Evolutionary conservation across 2,888 invertebrate species (phyloP).

Genomic region (Pristionchus maxplancki): DNA sequence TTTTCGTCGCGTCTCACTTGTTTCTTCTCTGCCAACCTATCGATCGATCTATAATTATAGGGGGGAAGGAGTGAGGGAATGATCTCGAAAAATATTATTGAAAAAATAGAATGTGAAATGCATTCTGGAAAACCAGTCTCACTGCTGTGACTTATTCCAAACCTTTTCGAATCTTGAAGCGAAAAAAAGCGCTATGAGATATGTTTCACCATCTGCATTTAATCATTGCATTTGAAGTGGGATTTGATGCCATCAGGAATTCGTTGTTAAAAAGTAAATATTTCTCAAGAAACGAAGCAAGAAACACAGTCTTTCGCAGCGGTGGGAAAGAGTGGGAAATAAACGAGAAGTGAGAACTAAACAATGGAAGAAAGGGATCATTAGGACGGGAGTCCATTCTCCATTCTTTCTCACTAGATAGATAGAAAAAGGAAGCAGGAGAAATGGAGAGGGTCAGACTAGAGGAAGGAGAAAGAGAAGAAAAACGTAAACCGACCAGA

Average conservation of each 20-base stretch:
- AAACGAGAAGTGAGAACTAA: conserved; percentile 11
- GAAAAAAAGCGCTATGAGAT: too few species aligned
- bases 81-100: too few species aligned
- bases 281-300: not conserved
- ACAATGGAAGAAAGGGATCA: not conserved
- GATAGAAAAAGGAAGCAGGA: not conserved
- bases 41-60: not conserved
- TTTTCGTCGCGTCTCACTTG: not conserved
- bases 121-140: too few species aligned
- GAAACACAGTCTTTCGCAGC: not conserved
- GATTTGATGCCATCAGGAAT: not conserved
- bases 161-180: not conserved
- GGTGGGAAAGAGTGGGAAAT: not conserved
- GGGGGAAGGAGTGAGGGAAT: too few species aligned
- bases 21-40: not conserved
- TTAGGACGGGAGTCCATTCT: too few species aligned
- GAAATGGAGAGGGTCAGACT: not conserved
- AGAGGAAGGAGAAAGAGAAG: too few species aligned
- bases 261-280: too few species aligned
- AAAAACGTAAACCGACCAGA: not conserved
- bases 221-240: not conserved
- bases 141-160: not conserved
- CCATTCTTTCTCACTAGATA: too few species aligned
- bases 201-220: not conserved
- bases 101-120: too few species aligned